A percentile compares a stretch with the other conserved stretches of the same genome.
phyloP scores from a whole-genome alignment of 2,113 vertebrate genomes.

The Urocynchramus pylzowi region DNA sequence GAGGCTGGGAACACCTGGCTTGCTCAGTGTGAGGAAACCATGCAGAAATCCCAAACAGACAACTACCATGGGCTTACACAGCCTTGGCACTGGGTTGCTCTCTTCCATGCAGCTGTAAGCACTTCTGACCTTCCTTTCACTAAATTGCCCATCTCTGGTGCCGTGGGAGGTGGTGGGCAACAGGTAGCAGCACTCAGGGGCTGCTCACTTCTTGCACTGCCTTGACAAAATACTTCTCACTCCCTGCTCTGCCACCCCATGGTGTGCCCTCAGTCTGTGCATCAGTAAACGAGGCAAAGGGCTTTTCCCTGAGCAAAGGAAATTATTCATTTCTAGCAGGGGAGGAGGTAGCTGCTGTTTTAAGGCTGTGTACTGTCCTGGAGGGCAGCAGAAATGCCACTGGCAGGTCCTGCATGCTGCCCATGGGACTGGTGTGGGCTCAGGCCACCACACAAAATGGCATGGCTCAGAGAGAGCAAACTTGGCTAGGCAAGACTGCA shows the following conservation, averaged over 20 bases:
- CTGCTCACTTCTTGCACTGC: background rate
- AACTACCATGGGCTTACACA: no score
- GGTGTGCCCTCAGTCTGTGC: background rate
- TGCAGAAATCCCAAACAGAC: background rate
- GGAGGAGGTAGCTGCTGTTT: background rate
- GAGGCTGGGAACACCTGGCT: background rate
- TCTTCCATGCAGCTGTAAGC: background rate
- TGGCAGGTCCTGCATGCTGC: background rate
- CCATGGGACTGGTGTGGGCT: background rate
- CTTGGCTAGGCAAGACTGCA: background rate
- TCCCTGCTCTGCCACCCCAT: background rate
- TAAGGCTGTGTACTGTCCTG: background rate
- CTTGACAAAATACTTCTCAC: background rate
- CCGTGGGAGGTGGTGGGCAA: background rate
- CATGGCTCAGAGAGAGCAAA: background rate
- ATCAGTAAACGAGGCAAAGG: background rate
- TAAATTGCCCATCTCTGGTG: background rate
- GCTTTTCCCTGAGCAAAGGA: background rate
- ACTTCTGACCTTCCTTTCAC: background rate
- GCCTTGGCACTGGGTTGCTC: background rate
- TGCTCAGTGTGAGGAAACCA: background rate
- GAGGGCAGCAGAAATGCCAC: background rate
- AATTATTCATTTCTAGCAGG: accelerated
- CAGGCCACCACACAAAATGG: accelerated
- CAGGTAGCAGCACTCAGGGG: background rate